phyloP scores from a whole-genome alignment of 2,888 invertebrate genomes.

The Pimpla rufipes region DNA sequence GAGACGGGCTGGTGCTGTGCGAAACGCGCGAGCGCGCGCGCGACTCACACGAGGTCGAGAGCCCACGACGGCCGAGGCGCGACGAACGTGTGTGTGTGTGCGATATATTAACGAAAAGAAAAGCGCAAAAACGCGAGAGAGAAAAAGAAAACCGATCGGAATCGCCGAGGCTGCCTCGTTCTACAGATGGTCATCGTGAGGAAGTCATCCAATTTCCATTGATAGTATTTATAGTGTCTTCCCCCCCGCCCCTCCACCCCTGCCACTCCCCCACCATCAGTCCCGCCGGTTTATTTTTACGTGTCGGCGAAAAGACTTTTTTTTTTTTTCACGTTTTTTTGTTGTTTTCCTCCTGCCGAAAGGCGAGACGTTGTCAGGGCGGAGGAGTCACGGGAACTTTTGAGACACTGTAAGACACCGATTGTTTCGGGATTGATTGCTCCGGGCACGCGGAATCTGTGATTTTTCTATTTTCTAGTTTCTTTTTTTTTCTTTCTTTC shows the following conservation, averaged over 20 bases:
- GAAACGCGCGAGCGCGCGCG: constrained; percentile 1
- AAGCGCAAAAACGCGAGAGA: not conserved
- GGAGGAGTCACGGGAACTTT: constrained; percentile 14
- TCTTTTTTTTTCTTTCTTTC: constrained; percentile 51
- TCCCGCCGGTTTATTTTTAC: constrained; percentile 69
- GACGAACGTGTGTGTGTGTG: constrained; percentile 2
- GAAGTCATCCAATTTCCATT: constrained; percentile 80
- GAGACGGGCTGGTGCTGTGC: not conserved
- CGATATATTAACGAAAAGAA: not conserved
- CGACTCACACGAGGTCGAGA: not conserved
- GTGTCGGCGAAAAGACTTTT: constrained; percentile 46
- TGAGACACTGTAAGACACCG: constrained; percentile 16
- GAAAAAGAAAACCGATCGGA: constrained; percentile 38
- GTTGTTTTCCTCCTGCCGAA: constrained; percentile 36
- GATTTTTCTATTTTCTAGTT: constrained; percentile 12
- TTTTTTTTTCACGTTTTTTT: constrained; percentile 18
- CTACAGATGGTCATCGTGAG: constrained; percentile 80
- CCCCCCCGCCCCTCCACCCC: constrained; percentile 26
- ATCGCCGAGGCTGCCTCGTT: constrained; percentile 70
- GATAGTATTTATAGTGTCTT: constrained; percentile 83
- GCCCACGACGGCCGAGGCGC: not conserved
- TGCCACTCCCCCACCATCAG: not conserved
- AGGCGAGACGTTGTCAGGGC: constrained; percentile 5
- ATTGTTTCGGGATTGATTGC: not conserved
- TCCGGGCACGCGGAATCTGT: not conserved